phyloP scores from a whole-genome alignment of 2,113 vertebrate species.

The Sphyrna mokarran region DNA sequence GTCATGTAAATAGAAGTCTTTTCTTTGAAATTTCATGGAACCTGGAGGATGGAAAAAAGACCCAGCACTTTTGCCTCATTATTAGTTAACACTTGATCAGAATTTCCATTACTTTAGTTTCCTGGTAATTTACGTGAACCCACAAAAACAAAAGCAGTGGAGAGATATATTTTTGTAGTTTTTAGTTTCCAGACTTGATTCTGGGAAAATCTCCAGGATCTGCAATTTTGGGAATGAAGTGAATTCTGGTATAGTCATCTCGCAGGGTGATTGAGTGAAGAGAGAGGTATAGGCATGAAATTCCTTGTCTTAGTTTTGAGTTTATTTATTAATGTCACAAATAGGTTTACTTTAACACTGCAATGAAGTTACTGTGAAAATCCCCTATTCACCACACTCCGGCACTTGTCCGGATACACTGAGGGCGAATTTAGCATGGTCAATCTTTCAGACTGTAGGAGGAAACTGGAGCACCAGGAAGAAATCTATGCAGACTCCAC shows the following conservation, averaged over 20 bases:
- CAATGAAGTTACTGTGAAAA: too few species aligned
- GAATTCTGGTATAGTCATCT: neutral
- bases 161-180: neutral
- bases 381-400: too few species aligned
- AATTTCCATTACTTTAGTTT: neutral
- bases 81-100: neutral
- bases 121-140: neutral
- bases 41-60: neutral
- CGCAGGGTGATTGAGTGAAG: neutral
- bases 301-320: too few species aligned
- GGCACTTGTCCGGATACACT: too few species aligned
- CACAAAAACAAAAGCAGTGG: neutral
- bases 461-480: too few species aligned
- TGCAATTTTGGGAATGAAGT: neutral
- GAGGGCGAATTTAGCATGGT: too few species aligned
- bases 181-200: neutral
- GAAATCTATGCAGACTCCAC: too few species aligned
- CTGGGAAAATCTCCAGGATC: neutral
- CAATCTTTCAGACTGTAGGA: too few species aligned
- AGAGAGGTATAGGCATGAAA: neutral
- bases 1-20: neutral
- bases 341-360: too few species aligned
- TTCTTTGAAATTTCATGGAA: neutral
- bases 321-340: too few species aligned
- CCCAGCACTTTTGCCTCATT: neutral